Evolutionary conservation across 2,888 invertebrate species (phyloP), one percentile per base, ranked within the genome.

Genomic region (Aporophyla lueneburgensis): DNA sequence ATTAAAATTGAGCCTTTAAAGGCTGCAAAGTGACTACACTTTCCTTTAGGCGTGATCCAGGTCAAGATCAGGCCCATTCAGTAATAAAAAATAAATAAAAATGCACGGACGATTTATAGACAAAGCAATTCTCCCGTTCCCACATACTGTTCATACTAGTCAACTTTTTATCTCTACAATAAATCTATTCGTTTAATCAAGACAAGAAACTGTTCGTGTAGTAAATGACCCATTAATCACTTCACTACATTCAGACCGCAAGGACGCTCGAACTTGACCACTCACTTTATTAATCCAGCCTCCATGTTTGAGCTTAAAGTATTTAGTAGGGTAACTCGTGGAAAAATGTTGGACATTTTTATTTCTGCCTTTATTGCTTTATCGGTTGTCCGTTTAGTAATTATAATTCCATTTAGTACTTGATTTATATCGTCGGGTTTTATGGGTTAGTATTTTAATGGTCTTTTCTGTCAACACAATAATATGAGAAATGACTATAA

Each of bases 201-300:
- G 4, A 6, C 12, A 53, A 46, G 16, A 68, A 40, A 40, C 16
- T 58, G 16, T 58, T 10, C 16, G 6, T 7, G 24, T 70, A n/a
- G 51, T 40, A 59, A 59, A 51, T 24, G 12, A 14, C 19, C 9
- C 40, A 24, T 66, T n/a, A 71, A 54, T 77, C 24, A 71, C 14
- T 14, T n/a, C 27, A 54, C 51, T 58, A 53, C 59, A 72, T 78
- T 78, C 14, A 62, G n/a, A 46, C 24, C 53, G 63, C 56, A 72
- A 46, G 51, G 69, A 24, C 56, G 51, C 16, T 62, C 33, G 12
- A 5, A 51, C 51, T 74, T 74, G 66, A 67, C 61, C 66, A 19
- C 7, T 58, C 46, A 10, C 19, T 80, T 74, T 71, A 67, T 75
- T 67, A 75, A 79, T 46, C 74, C 19, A 43, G 53, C 33, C 21